These are phyloP conservation scores for Macroglossus sobrinus DNA, from an alignment of 2,113 vertebrate genomes.

Conservation along the genomic window DNA sequence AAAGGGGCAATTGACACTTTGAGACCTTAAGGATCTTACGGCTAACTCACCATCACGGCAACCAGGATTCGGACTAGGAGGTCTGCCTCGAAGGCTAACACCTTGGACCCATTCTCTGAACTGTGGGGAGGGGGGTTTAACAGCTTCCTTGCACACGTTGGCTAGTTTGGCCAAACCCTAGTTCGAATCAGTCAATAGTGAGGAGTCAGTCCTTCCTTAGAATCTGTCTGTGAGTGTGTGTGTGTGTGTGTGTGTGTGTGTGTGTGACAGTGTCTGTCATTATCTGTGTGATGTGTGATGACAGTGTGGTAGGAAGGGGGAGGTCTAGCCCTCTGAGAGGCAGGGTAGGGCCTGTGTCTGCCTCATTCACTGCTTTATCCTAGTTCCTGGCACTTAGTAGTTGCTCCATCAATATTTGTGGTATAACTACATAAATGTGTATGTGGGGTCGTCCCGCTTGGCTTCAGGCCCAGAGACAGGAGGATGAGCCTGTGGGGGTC, in stretches of 20 bases:
- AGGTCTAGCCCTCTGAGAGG: background rate
- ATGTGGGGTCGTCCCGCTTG: background rate
- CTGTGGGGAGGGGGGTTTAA: too few relatives aligned
- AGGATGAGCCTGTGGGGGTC: background rate
- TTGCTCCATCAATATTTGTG: conserved; percentile 7
- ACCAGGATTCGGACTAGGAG: background rate
- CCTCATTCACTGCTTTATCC: background rate
- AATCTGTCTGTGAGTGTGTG: background rate
- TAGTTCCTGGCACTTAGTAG: background rate
- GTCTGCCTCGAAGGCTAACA: background rate
- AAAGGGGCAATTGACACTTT: background rate
- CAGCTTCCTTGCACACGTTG: background rate
- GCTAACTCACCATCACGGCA: background rate
- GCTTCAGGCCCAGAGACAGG: background rate
- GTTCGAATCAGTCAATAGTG: background rate
- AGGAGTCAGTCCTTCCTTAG: background rate
- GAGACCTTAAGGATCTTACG: background rate
- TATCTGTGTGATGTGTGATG: background rate
- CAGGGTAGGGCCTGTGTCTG: background rate
- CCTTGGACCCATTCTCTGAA: background rate
- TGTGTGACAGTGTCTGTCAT: background rate
- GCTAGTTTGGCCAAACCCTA: background rate
- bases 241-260: background rate
- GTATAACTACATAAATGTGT: background rate
- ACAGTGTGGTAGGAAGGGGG: background rate